A percentile compares a stretch with the other conserved stretches of the same genome.
Conservation (phyloP, 37 sponge, comb jelly and placozoan species). For the Mnemiopsis leidyi region DNA sequence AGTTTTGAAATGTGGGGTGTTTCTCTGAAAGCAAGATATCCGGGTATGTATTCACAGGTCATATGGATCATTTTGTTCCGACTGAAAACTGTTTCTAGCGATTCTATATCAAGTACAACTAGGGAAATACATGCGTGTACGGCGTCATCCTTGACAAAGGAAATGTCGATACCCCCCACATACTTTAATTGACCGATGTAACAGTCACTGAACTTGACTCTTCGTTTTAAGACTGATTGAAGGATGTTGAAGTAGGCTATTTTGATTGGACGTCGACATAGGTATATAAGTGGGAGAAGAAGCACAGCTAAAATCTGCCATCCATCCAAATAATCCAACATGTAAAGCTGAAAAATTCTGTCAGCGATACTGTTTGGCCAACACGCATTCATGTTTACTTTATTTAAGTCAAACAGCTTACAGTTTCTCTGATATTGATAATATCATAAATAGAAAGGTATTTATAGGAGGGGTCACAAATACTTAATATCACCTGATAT, state of each 20-base stretch:
- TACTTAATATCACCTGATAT: too few species aligned
- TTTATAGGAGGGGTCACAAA: too few species aligned
- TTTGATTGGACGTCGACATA: not conserved
- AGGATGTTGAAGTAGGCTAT: not conserved
- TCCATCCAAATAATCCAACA: not conserved
- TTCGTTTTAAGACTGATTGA: not conserved
- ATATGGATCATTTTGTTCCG: not conserved
- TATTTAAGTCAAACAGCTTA: too few species aligned
- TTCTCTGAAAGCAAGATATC: constrained; percentile 95
- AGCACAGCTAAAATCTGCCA: not conserved
- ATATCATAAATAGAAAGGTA: too few species aligned
- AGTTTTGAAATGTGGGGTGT: constrained; percentile 74
- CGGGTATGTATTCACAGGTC: constrained; percentile 79
- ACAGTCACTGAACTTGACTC: not conserved
- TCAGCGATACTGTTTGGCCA: too few species aligned
- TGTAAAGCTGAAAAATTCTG: not conserved
- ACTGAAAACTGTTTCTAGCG: not conserved
- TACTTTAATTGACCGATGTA: not conserved
- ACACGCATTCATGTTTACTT: too few species aligned
- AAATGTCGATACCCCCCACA: constrained; percentile 54
- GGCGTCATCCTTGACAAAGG: not conserved
- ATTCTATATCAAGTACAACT: not conserved
- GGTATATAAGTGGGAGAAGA: not conserved
- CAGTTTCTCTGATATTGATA: too few species aligned
- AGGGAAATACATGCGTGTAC: not conserved